Evolutionary conservation across 2,888 invertebrate species (phyloP).

Genomic region (Penaeus monodon): DNA sequence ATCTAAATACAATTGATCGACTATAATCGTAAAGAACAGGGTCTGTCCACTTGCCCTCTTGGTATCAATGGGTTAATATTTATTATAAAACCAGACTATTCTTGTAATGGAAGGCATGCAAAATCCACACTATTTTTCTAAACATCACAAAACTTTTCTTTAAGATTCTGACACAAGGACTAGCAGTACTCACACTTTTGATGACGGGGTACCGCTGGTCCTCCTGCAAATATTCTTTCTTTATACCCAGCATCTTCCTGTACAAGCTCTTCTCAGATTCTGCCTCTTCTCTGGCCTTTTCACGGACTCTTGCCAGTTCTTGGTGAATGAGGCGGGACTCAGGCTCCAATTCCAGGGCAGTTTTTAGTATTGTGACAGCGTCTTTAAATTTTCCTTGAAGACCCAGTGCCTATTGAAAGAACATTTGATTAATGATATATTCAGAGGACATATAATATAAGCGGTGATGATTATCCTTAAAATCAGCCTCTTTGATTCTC

Average conservation of each 20-base stretch:
- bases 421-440: background rate
- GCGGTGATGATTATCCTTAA: no score
- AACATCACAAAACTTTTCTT: background rate
- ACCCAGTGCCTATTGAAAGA: constrained; percentile 48
- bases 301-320: constrained; percentile 57
- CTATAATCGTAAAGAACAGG: no score
- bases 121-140: background rate
- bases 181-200: constrained; percentile 46
- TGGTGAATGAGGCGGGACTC: constrained; percentile 61
- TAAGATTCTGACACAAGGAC: background rate
- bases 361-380: constrained; percentile 39
- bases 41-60: background rate
- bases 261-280: constrained; percentile 78
- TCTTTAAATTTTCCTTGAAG: constrained; percentile 55
- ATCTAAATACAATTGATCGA: no score
- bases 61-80: background rate
- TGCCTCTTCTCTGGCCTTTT: constrained; percentile 70
- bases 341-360: constrained; percentile 60
- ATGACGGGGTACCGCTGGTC: constrained; percentile 48
- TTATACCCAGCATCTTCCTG: constrained; percentile 76
- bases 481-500: no score
- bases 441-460: background rate
- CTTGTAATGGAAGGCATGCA: background rate
- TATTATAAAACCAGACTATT: background rate
- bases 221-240: constrained; percentile 16